Percentiles rank a stretch among this genome's conserved stretches.
Evolutionary conservation across 2,113 vertebrate species (phyloP).

Genomic region (Leptodactylus fuscus): DNA sequence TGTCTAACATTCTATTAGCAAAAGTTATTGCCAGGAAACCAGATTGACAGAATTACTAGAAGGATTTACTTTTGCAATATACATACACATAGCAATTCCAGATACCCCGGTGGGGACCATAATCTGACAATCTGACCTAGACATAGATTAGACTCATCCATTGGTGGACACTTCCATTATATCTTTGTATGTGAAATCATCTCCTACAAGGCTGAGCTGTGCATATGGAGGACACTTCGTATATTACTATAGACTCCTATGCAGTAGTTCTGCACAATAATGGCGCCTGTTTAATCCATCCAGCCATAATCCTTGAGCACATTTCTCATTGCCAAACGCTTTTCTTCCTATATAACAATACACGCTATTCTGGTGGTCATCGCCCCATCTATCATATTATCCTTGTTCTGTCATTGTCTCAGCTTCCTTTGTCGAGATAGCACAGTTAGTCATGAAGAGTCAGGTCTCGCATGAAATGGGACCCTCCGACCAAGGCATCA

Average conservation of each 20-base stretch:
- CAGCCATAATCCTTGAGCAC: background rate
- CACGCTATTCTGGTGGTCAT: background rate
- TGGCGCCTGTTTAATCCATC: background rate
- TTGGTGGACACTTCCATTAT: background rate
- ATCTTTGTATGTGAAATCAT: background rate
- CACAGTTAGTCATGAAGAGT: background rate
- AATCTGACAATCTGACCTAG: too few relatives aligned
- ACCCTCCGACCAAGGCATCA: background rate
- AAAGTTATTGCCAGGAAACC: background rate
- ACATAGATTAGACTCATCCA: too few relatives aligned
- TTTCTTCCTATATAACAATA: background rate
- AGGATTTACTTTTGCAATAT: too few relatives aligned
- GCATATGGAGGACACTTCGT: background rate
- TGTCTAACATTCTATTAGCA: background rate
- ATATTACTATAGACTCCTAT: background rate
- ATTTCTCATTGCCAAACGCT: background rate
- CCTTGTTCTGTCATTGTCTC: slow-evolving; percentile 17
- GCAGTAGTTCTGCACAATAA: background rate
- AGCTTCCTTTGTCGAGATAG: background rate
- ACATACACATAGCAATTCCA: too few relatives aligned
- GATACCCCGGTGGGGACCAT: too few relatives aligned
- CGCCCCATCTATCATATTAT: slow-evolving; percentile 4
- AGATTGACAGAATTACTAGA: too few relatives aligned
- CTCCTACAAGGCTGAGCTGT: background rate
- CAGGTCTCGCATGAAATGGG: slow-evolving; percentile 15